A percentile compares a stretch with the other conserved stretches of the same genome.
phyloP scores from a whole-genome alignment of 2,797 vertebrate genomes.

The Leptatherina wallacei region DNA sequence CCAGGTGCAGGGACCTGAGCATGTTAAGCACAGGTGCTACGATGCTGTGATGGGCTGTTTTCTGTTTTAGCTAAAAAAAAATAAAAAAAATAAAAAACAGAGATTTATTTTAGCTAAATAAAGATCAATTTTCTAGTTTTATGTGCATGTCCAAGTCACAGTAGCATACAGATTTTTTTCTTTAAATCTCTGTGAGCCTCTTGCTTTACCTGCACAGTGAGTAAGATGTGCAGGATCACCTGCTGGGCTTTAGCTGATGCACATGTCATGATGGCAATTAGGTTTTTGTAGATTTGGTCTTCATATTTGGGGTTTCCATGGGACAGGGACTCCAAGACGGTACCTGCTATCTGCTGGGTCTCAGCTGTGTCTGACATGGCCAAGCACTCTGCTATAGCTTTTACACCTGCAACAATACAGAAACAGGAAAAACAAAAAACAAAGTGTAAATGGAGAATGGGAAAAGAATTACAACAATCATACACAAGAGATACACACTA shows the following conservation, averaged over 20 bases:
- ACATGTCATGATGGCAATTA: constrained; percentile 82
- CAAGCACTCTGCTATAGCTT: constrained; percentile 80
- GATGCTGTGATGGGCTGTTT: constrained; percentile 73
- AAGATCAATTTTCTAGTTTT: not conserved
- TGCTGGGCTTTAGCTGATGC: constrained; percentile 80
- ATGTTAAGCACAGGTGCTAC: constrained; percentile 77
- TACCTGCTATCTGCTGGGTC: constrained; percentile 76
- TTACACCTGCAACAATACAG: constrained; percentile 76
- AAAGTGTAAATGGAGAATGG: no score
- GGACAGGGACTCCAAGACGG: constrained; percentile 82
- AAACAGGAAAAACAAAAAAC: not conserved
- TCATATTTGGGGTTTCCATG: constrained; percentile 85
- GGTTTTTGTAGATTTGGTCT: constrained; percentile 85
- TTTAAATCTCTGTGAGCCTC: not conserved
- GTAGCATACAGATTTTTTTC: not conserved
- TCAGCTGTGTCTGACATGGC: constrained; percentile 77
- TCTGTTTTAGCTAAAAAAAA: constrained; percentile 68
- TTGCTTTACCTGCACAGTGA: constrained; percentile 76
- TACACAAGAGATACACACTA: not conserved
- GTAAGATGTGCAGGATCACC: constrained; percentile 81
- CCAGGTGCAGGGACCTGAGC: constrained; percentile 80
- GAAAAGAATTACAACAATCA: no score
- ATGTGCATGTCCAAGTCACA: not conserved
- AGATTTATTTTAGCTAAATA: not conserved
- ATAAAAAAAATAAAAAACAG: not conserved